Evolutionary conservation across 2,797 vertebrate genomes (phyloP), one percentile per base, ranked within the genome.

Genomic region (Enteromius argenteus): DNA sequence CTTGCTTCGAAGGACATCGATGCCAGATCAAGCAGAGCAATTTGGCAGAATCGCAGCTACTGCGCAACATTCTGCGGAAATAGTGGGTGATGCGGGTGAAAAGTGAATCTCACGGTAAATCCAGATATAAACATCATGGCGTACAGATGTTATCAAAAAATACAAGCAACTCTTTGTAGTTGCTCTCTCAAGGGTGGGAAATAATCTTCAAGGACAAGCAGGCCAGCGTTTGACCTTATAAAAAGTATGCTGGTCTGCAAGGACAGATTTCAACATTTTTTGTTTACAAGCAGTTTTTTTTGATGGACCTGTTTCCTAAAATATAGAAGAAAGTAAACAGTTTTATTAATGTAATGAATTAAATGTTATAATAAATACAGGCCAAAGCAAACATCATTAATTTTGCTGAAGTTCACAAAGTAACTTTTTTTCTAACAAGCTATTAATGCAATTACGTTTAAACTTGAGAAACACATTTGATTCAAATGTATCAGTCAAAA

Each of bases 11-110:
- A 68, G 9, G 14, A 67, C 37, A 71, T 30, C 17, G 62, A 39
- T 42, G 60, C 5, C 42, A 75, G 68, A 81, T 72, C 51, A 44
- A 39, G 67, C 35, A 44, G 66, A 81, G 56, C 21, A 49, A 39
- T 58, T 78, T 78, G 66, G 27, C 56, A 84, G 30, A 76, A 49
- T 32, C 2, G 13, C 51, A n/a, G 66, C 39, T 79, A 79, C n/a
- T 46, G 21, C 3, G 51, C 75, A 84, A 79, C 42, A 39, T 79
- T 84, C 67, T 10, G 2, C 5, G 21, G 49, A 72, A 84, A 71
- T 14, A 37, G 53, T 71, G 66, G 53, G 23, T 6, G 66, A 78
- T 84, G 39, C 3, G 51, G 53, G 75, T 44, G 42, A 79, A 64
- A 79, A 42, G 67, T 79, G 30, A 71, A 39, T 30, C n/a, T 69